Evolutionary conservation across 2,888 invertebrate genomes (phyloP).

Genomic region (Antheraea assamensis): DNA sequence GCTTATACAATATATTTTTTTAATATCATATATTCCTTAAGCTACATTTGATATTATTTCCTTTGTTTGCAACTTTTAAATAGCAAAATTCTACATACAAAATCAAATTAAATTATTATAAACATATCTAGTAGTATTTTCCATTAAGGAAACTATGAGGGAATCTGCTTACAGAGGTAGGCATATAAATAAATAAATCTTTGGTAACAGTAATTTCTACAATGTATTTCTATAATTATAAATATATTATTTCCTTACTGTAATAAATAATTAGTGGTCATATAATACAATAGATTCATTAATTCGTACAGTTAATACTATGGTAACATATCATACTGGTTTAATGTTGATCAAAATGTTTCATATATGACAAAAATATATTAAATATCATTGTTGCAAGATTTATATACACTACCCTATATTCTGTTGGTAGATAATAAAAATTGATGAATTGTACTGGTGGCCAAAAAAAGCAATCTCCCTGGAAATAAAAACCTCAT

Average conservation of each 20-base stretch:
- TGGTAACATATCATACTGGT: neutral
- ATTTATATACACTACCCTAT: conserved; percentile 94
- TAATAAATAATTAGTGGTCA: conserved; percentile 3
- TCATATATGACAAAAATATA: conserved; percentile 93
- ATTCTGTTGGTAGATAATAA: conserved; percentile 89
- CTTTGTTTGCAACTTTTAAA: too few relatives aligned
- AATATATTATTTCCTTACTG: neutral
- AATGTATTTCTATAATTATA: conserved; percentile 1
- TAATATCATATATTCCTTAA: too few relatives aligned
- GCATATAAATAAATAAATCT: neutral
- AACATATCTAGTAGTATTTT: too few relatives aligned
- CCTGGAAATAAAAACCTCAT: conserved; percentile 77
- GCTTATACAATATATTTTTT: too few relatives aligned
- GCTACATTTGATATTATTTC: too few relatives aligned
- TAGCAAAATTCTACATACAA: too few relatives aligned
- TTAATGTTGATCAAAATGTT: conserved; percentile 83
- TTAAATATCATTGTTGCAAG: conserved; percentile 93
- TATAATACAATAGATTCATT: conserved; percentile 10
- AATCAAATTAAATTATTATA: too few relatives aligned
- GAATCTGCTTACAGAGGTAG: neutral
- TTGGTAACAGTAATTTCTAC: neutral
- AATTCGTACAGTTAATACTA: neutral
- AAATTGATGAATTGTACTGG: conserved; percentile 96
- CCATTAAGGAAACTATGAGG: neutral
- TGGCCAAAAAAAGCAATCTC: conserved; percentile 96